Evolutionary conservation across 2,113 vertebrate genomes (phyloP).

Genomic region (Mobula hypostoma): DNA sequence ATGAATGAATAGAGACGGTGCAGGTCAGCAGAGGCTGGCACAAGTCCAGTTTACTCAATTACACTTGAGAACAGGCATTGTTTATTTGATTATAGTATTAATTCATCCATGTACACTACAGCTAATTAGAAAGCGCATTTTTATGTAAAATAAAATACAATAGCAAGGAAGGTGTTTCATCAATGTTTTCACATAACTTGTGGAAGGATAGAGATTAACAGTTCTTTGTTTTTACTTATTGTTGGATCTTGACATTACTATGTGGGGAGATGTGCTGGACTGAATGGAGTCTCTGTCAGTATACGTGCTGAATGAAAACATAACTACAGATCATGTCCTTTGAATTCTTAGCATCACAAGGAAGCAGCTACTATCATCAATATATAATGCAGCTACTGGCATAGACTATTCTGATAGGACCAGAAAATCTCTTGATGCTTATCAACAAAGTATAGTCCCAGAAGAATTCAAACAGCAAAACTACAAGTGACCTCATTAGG

Average conservation of each 20-base stretch:
- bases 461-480: too few relatives aligned
- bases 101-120: neutral
- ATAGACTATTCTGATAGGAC: too few relatives aligned
- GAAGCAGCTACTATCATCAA: neutral
- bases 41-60: neutral
- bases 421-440: too few relatives aligned
- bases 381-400: too few relatives aligned
- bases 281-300: neutral
- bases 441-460: too few relatives aligned
- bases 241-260: neutral
- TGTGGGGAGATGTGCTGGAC: neutral
- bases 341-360: neutral
- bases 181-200: neutral
- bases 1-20: neutral
- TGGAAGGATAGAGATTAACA: neutral
- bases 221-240: neutral
- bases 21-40: neutral
- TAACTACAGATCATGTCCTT: neutral
- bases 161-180: neutral
- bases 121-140: neutral
- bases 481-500: too few relatives aligned
- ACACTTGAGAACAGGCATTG: slow-evolving; percentile 6
- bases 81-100: neutral
- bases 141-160: neutral
- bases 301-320: neutral